Conservation (phyloP, 2,888 invertebrate species). For the Zhuqinia jingwanae region DNA sequence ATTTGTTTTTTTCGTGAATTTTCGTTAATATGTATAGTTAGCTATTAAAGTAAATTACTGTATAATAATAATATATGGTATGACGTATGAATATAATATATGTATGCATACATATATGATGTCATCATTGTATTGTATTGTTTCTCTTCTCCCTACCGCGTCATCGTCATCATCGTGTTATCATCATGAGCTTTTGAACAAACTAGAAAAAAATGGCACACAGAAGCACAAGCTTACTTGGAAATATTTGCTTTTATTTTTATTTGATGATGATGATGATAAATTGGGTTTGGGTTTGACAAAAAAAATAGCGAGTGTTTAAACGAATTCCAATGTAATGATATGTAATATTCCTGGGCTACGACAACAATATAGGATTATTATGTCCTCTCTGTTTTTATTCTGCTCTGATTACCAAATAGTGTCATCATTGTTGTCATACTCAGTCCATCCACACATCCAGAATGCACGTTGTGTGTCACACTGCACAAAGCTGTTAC, state of each 20-base stretch:
- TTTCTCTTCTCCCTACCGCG: constrained; percentile 12
- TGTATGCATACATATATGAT: no score
- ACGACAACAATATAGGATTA: constrained; percentile 3
- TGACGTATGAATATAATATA: no score
- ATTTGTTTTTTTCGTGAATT: no score
- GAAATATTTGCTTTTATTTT: neutral
- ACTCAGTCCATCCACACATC: no score
- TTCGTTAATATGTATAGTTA: constrained; percentile 8
- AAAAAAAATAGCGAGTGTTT: constrained; percentile 23
- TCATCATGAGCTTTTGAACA: constrained; percentile 1
- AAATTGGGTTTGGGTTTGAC: constrained; percentile 32
- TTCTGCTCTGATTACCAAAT: constrained; percentile 34
- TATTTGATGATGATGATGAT: constrained; percentile 8
- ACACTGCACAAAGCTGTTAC: neutral
- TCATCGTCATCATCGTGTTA: constrained; percentile 36
- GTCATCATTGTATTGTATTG: no score
- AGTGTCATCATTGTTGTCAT: constrained; percentile 23
- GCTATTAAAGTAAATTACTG: no score
- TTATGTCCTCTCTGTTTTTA: neutral
- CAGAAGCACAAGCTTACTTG: no score
- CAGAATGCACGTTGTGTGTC: no score
- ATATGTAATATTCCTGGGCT: no score
- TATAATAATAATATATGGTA: no score
- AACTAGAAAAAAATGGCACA: neutral
- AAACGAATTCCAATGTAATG: constrained; percentile 36